phyloP scores from a whole-genome alignment of 2,888 invertebrate species.

The Cephus rjabovi region DNA sequence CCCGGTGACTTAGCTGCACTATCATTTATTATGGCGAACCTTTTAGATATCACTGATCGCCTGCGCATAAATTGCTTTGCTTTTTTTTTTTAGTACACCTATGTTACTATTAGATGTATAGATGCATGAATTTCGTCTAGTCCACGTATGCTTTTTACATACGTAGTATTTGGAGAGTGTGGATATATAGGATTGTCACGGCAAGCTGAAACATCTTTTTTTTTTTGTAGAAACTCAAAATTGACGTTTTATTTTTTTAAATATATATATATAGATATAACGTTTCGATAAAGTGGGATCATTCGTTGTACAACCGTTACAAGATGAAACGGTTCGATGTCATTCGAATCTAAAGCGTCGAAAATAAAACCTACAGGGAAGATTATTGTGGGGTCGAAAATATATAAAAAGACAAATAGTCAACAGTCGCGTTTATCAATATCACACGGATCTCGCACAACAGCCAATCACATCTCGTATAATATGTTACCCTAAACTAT shows the following conservation, averaged over 20 bases:
- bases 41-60: slow-evolving; percentile 15
- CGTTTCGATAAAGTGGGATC: background rate
- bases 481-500: background rate
- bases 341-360: background rate
- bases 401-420: background rate
- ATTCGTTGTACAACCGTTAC: background rate
- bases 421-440: background rate
- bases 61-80: slow-evolving; percentile 38
- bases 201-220: background rate
- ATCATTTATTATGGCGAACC: background rate
- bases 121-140: background rate
- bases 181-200: background rate
- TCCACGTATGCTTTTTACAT: background rate
- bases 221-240: background rate
- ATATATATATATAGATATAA: background rate
- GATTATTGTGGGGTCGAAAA: background rate
- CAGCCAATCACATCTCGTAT: background rate
- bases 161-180: background rate
- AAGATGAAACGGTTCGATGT: background rate
- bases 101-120: background rate
- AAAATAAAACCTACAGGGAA: background rate
- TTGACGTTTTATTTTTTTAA: background rate
- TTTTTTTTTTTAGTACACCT: slow-evolving; percentile 15
- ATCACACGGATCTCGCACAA: background rate
- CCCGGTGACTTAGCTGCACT: background rate